Conservation (phyloP, 2,113 vertebrate species). For the Ammodytes dubius region DNA sequence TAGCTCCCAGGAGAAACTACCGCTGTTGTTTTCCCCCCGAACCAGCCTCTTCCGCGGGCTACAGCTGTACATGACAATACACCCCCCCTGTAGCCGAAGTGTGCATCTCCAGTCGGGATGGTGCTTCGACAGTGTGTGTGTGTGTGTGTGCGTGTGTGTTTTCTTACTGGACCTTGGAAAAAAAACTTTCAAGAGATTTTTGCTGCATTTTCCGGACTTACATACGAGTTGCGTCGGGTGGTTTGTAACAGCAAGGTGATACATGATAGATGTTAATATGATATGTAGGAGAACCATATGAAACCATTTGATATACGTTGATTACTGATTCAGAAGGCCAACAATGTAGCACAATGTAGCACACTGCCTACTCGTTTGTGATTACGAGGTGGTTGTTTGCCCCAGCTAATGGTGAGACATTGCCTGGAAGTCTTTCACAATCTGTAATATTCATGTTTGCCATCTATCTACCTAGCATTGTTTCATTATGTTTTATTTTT, state of each 20-base stretch:
- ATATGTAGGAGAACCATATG: too few species aligned
- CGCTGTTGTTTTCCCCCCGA: slow-evolving; percentile 6
- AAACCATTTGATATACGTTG: too few species aligned
- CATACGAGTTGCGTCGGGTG: neutral
- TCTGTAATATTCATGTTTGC: too few species aligned
- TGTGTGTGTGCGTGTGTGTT: neutral
- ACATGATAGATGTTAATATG: neutral
- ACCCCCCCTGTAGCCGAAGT: slow-evolving; percentile 11
- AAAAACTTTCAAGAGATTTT: slow-evolving; percentile 13
- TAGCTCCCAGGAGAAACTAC: slow-evolving; percentile 38
- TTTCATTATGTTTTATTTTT: too few species aligned
- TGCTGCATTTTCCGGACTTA: neutral
- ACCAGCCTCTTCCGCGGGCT: slow-evolving; percentile 26
- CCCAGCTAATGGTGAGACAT: too few species aligned
- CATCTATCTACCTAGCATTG: too few species aligned
- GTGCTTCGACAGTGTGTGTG: slow-evolving; percentile 36
- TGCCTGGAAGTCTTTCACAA: too few species aligned
- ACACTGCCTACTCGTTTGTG: too few species aligned
- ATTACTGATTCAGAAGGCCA: too few species aligned
- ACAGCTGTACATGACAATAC: slow-evolving; percentile 50
- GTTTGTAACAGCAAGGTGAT: neutral
- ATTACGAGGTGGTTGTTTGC: too few species aligned
- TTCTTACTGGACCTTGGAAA: too few species aligned
- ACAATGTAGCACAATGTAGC: too few species aligned
- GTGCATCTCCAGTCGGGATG: slow-evolving; percentile 27